Evolutionary conservation across 2,113 vertebrate species (phyloP).

Genomic region (Paramormyrops kingsleyae): DNA sequence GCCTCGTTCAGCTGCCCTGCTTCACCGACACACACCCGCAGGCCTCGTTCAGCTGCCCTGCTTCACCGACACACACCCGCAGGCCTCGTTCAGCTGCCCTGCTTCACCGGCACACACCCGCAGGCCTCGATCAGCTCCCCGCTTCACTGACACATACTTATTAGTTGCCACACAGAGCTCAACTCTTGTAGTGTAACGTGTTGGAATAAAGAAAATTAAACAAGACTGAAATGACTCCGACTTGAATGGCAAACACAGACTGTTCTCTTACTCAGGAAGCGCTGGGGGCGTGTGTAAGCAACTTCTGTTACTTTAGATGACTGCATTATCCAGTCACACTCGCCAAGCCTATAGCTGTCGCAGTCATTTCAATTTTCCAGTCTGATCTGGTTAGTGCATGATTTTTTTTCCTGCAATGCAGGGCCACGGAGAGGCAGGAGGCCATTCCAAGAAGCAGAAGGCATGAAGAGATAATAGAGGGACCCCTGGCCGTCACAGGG

Average conservation of each 20-base stretch:
- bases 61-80: no score
- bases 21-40: no score
- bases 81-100: background rate
- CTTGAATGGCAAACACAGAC: background rate
- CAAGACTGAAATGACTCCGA: background rate
- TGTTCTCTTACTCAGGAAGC: background rate
- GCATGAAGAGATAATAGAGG: background rate
- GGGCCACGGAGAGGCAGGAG: background rate
- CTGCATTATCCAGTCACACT: background rate
- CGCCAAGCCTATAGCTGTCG: background rate
- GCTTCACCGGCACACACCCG: fast-evolving
- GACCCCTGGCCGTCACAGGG: background rate
- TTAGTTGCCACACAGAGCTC: background rate
- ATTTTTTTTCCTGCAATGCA: background rate
- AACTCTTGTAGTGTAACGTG: background rate
- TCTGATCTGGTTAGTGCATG: background rate
- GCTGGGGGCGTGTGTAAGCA: background rate
- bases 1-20: no score
- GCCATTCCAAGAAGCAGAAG: background rate
- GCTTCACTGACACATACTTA: background rate
- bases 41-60: no score
- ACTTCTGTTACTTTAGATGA: background rate
- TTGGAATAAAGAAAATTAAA: background rate
- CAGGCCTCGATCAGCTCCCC: background rate
- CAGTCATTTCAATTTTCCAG: background rate